Base-by-base conservation (phyloP, 2,888 invertebrate species). In the Allophyes oxyacanthae region DNA sequence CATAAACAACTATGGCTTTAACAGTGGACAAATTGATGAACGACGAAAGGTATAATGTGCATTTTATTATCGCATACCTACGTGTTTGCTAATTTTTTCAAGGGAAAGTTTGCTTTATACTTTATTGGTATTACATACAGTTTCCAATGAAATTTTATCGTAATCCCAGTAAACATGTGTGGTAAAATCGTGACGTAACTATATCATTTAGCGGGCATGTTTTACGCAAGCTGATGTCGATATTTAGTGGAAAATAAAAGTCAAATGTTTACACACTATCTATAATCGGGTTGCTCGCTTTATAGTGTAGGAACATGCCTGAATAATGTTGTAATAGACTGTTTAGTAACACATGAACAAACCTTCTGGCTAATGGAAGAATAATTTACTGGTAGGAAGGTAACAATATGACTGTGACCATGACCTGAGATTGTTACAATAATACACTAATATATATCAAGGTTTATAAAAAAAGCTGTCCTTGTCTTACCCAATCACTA, bases 21-120 rank as follows among this genome's bases (percentile, higher is more conserved):
- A 89, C 93, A 70, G 89, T 88, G 78, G 92, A 93, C 59, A 92
- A 89, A 81, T 83, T 94, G 67, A 85, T 89, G 52, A 92, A 94
- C 75, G 87, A 91, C 72, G 91, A 93, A 75, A 92, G 94, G 94
- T 93, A 88, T 11, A 52, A 32, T 30, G 41, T 52, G 54, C 32
- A 54, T 63, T 63, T 68, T 62, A 62, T 50, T 57, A 58, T 57
- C 52, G 42, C 55, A 41, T 49, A 67, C 38, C 56, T 74, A 75
- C 75, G 75, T 75, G 77, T 77, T 76, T 73, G 67, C 59, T 61
- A 63, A 52, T 75, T 75, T 73, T 81, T 81, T 76, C 73, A 82
- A 81, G 88, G 85, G 90, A 91, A 92, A 91, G 90, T 90, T 86
- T 65, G 62, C 58, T 54, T 55, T 59, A 44, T 15, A 50, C 46